phyloP scores from a whole-genome alignment of 2,113 vertebrate species.

The Phylloscopus whistleri region DNA sequence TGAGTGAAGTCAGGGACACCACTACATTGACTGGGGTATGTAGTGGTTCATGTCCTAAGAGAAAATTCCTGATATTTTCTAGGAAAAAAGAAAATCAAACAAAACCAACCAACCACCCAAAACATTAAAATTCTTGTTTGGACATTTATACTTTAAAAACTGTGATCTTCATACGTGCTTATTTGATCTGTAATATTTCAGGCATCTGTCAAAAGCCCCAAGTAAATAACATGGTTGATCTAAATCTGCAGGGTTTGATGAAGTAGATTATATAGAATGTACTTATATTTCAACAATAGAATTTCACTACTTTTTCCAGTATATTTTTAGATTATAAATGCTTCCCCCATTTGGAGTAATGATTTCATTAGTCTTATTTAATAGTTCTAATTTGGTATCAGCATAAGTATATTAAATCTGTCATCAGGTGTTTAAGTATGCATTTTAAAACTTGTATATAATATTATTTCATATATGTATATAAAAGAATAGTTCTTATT shows the following conservation, averaged over 20 bases:
- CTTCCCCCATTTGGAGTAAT: background rate
- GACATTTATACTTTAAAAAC: background rate
- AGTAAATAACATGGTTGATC: background rate
- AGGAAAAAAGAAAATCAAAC: background rate
- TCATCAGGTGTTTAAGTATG: background rate
- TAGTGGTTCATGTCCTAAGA: background rate
- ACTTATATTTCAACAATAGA: background rate
- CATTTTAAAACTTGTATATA: background rate
- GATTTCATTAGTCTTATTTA: background rate
- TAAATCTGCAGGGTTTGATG: background rate
- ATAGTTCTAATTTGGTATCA: background rate
- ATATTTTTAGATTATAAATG: background rate
- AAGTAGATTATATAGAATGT: background rate
- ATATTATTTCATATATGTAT: background rate
- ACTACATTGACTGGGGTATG: background rate
- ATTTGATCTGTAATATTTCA: slow-evolving; percentile 22
- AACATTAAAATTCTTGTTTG: background rate
- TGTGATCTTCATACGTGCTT: background rate
- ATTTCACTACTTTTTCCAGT: background rate
- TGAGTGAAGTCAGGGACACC: background rate
- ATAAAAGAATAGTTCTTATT: background rate
- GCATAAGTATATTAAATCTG: background rate
- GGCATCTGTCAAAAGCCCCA: slow-evolving; percentile 9
- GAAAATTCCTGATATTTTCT: background rate
- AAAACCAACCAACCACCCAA: background rate